Percentiles rank a stretch among this genome's conserved stretches.
Conservation (phyloP, 2,113 vertebrate genomes). For the Amblyornis subalaris region DNA sequence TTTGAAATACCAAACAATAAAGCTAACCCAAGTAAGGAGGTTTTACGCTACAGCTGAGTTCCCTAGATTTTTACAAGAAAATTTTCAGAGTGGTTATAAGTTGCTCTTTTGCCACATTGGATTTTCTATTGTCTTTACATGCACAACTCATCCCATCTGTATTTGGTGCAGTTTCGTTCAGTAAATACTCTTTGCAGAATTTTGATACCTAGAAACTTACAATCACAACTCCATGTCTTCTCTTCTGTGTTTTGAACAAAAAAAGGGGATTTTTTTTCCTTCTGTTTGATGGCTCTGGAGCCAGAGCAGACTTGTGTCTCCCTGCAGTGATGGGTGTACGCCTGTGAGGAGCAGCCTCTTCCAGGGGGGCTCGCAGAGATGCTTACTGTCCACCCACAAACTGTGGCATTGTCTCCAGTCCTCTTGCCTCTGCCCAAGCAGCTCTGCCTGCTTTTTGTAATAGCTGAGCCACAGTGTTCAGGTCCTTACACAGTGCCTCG, state of each 20-base stretch:
- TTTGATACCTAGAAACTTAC: neutral
- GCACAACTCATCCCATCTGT: neutral
- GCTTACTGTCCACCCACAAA: neutral
- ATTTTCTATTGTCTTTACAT: neutral
- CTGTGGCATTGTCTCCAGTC: neutral
- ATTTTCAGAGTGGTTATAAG: neutral
- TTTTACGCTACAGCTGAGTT: neutral
- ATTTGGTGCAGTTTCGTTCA: neutral
- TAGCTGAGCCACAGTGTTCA: neutral
- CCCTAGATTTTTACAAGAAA: neutral
- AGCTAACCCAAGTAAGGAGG: neutral
- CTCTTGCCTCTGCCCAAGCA: neutral
- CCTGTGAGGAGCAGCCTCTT: accelerated
- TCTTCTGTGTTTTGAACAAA: neutral
- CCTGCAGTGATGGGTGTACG: accelerated
- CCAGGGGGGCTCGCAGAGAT: neutral
- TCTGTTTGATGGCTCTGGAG: neutral
- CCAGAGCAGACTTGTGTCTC: no score
- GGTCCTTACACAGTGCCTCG: neutral
- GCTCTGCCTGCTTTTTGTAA: neutral
- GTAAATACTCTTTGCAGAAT: neutral
- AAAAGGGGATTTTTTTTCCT: accelerated
- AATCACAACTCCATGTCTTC: neutral
- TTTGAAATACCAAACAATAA: neutral
- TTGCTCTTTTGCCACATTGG: neutral